phyloP scores from a whole-genome alignment of 2,797 vertebrate genomes.

The Natrix natrix region DNA sequence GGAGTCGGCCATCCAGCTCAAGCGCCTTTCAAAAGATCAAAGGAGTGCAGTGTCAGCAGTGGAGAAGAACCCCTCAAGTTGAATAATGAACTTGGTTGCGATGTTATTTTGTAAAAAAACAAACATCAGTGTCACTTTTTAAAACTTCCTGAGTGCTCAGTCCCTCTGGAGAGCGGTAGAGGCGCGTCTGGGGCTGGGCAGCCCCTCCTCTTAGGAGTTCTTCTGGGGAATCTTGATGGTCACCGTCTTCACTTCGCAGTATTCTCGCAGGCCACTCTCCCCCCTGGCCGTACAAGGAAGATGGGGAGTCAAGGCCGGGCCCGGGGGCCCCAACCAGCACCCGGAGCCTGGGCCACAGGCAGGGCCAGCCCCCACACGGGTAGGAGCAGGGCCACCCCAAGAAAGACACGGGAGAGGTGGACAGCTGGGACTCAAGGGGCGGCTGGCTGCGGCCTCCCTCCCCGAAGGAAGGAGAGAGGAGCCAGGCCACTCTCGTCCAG shows the following conservation, averaged over 20 bases:
- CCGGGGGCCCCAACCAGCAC: not conserved
- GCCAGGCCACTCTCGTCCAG: no score
- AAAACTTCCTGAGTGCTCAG: conserved; percentile 69
- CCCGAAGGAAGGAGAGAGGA: not conserved
- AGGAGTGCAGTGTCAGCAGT: conserved; percentile 40
- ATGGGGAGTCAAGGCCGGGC: not conserved
- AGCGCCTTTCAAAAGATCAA: conserved; percentile 34
- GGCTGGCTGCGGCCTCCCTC: not conserved
- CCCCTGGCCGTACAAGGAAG: conserved; percentile 78
- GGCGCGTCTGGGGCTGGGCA: conserved; percentile 46
- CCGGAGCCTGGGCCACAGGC: not conserved
- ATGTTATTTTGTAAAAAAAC: conserved; percentile 60
- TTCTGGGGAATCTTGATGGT: conserved; percentile 94
- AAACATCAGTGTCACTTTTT: conserved; percentile 56
- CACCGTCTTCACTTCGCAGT: conserved; percentile 97
- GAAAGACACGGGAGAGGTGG: not conserved
- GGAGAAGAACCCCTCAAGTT: conserved; percentile 41
- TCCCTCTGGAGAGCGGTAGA: conserved; percentile 63
- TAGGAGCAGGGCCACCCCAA: not conserved
- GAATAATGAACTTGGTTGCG: conserved; percentile 48
- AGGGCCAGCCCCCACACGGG: not conserved
- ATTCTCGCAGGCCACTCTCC: conserved; percentile 91
- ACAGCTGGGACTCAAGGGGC: not conserved
- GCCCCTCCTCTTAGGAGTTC: conserved; percentile 84
- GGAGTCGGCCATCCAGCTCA: conserved; percentile 38